Percentiles rank a stretch among this genome's conserved stretches.
phyloP scores from a whole-genome alignment of 1,140 invertebrate genomes.

The Nasonia longicornis region DNA sequence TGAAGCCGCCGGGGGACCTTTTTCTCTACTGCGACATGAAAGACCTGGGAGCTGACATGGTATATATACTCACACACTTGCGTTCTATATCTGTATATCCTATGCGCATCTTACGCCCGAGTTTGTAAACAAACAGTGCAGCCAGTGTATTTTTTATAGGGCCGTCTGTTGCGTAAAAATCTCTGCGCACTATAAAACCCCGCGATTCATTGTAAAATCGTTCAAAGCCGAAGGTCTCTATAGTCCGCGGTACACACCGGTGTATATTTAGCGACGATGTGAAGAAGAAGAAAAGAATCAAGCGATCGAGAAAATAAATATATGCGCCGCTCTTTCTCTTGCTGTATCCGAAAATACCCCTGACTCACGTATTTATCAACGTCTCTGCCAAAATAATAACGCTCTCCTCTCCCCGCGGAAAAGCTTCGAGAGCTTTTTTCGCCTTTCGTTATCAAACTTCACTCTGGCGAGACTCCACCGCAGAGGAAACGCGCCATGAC shows the following conservation, averaged over 20 bases:
- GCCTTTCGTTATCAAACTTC: background rate
- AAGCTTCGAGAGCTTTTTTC: background rate
- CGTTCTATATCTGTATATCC: too few species aligned
- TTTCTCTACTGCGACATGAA: slow-evolving; percentile 79
- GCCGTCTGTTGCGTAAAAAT: slow-evolving; percentile 20
- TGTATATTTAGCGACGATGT: too few species aligned
- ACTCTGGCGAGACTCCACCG: background rate
- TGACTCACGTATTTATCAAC: slow-evolving; percentile 18
- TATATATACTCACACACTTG: slow-evolving; percentile 52
- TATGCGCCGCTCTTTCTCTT: background rate
- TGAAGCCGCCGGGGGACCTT: slow-evolving; percentile 79
- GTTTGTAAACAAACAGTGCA: background rate
- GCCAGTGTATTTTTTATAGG: too few species aligned
- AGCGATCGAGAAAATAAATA: background rate
- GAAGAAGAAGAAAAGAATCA: background rate
- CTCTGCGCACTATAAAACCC: background rate
- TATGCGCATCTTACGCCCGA: background rate
- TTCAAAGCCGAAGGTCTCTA: background rate
- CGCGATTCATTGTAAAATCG: too few species aligned
- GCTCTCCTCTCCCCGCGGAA: background rate
- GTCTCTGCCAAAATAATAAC: slow-evolving; percentile 19
- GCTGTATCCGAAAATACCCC: slow-evolving; percentile 6
- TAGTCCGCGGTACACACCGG: background rate
- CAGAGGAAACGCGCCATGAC: slow-evolving; percentile 10
- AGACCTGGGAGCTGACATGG: slow-evolving; percentile 82